Percentiles rank a stretch among this genome's conserved stretches.
Conservation (phyloP, 1,140 invertebrate genomes). For the Habropoda laboriosa region DNA sequence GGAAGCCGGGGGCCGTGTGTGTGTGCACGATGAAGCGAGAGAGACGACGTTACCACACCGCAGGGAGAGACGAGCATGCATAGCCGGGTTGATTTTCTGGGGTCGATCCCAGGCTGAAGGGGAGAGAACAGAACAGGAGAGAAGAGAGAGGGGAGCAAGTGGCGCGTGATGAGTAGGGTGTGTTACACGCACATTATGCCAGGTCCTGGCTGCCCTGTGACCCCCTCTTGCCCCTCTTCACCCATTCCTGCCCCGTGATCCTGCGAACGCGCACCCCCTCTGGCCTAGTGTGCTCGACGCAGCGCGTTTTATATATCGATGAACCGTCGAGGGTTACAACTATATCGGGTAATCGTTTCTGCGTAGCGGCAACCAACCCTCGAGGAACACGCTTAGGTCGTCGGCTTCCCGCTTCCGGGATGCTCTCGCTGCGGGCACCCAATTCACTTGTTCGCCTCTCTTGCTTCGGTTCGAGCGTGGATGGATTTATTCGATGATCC, state of each 20-base stretch:
- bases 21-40: conserved; percentile 38
- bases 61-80: conserved; percentile 53
- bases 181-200: conserved; percentile 75
- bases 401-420: conserved; percentile 59
- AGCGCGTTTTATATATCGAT: conserved; percentile 57
- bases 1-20: neutral
- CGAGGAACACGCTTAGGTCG: conserved; percentile 28
- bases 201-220: conserved; percentile 66
- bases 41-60: conserved; percentile 56
- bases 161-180: conserved; percentile 78
- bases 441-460: neutral
- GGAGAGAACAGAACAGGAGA: neutral
- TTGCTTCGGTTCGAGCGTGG: neutral
- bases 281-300: conserved; percentile 35
- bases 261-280: conserved; percentile 49
- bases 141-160: conserved; percentile 72
- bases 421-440: neutral
- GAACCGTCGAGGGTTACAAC: conserved; percentile 68
- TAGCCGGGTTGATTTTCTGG: conserved; percentile 62
- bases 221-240: conserved; percentile 35
- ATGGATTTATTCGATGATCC: conserved; percentile 36
- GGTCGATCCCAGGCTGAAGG: conserved; percentile 55
- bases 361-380: conserved; percentile 47
- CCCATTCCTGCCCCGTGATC: conserved; percentile 27
- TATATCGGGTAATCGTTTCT: conserved; percentile 72